These are phyloP conservation scores for Tetheella fluctuosa DNA, from an alignment of 2,888 invertebrate genomes.

Conservation along the genomic window DNA sequence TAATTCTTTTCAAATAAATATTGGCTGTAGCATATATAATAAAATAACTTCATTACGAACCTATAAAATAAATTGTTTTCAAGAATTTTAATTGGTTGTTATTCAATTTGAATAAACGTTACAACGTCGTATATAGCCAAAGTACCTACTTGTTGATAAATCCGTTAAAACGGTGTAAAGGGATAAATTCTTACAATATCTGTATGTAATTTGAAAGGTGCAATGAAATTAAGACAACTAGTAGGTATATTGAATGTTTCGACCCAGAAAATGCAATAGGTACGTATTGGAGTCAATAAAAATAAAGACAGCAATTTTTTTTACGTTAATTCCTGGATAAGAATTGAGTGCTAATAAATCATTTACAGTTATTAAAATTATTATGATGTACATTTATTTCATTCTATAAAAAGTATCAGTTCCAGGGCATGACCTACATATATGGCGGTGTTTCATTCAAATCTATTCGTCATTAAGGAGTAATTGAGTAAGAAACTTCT, in stretches of 20 bases:
- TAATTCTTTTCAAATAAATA: no score
- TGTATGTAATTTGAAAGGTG: conserved; percentile 20
- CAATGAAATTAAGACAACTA: conserved; percentile 28
- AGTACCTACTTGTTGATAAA: neutral
- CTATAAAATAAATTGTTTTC: conserved; percentile 14
- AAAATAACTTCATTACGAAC: neutral
- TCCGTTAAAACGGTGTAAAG: neutral
- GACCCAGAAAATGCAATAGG: conserved; percentile 22
- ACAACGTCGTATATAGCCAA: neutral
- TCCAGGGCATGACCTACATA: no score
- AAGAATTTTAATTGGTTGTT: conserved; percentile 22
- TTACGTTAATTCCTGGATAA: neutral
- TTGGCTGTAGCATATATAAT: no score
- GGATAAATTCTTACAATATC: conserved; percentile 12
- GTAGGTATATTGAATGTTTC: conserved; percentile 25
- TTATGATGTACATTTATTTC: no score
- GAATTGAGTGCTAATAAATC: neutral
- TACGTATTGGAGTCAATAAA: conserved; percentile 44
- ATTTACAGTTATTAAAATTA: no score
- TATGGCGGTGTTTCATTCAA: no score
- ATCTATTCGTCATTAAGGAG: no score
- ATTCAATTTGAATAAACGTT: neutral
- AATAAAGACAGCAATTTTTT: conserved; percentile 18
- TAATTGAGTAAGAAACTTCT: no score
- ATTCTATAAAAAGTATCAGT: no score